These are phyloP conservation scores for Stichopus chloronotus DNA, from an alignment of 35 echinoderm and acorn worm species.

Conservation along the genomic window DNA sequence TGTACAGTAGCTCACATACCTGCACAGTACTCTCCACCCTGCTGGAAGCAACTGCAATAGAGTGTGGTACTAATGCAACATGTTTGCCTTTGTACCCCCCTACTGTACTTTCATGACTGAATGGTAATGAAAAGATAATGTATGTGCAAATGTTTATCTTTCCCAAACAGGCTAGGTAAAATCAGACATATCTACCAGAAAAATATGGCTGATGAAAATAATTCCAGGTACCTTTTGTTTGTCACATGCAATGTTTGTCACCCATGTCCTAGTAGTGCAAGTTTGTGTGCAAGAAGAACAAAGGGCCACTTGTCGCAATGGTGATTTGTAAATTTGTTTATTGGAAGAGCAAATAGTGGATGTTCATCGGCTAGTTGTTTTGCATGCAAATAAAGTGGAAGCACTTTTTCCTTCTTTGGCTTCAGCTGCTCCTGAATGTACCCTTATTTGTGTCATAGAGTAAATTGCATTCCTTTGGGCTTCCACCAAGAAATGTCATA, in stretches of 20 bases:
- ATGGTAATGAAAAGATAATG: background rate
- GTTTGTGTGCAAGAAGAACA: background rate
- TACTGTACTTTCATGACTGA: too few relatives aligned
- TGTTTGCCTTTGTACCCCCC: too few relatives aligned
- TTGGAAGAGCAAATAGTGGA: background rate
- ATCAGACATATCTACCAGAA: constrained; percentile 41
- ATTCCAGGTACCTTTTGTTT: constrained; percentile 22
- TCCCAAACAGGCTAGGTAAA: constrained; percentile 22
- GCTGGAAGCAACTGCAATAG: too few relatives aligned
- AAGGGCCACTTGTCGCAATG: background rate
- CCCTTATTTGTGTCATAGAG: too few relatives aligned
- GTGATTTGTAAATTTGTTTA: background rate
- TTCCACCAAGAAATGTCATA: too few relatives aligned
- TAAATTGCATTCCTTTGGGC: too few relatives aligned
- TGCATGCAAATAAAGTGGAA: background rate
- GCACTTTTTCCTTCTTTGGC: background rate
- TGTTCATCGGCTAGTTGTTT: background rate
- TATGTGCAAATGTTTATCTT: background rate
- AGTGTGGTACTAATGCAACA: too few relatives aligned
- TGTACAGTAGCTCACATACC: too few relatives aligned
- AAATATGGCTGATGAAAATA: constrained; percentile 54
- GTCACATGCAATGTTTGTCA: background rate
- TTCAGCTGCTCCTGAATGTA: too few relatives aligned
- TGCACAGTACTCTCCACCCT: too few relatives aligned
- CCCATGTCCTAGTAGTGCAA: background rate